phyloP scores from a whole-genome alignment of 2,797 vertebrate genomes.

The Octomys mimax region DNA sequence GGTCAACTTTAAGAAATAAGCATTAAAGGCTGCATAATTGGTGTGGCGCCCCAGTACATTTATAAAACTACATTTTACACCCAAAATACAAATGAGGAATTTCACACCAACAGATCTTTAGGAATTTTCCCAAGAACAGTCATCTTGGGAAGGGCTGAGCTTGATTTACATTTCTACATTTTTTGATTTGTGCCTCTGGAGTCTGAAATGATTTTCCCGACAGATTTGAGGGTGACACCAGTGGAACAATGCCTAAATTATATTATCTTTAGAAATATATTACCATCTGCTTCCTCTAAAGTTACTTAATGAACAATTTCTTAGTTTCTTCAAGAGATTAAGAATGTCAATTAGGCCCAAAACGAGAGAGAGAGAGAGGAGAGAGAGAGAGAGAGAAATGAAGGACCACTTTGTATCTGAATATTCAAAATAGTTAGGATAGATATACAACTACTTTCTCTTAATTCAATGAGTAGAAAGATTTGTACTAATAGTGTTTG shows the following conservation, averaged over 20 bases:
- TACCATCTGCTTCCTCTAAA: neutral
- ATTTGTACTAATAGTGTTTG: too few relatives aligned
- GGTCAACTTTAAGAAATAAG: neutral
- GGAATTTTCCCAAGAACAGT: neutral
- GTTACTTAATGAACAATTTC: neutral
- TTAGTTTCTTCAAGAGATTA: neutral
- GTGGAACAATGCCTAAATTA: neutral
- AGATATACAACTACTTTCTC: too few relatives aligned
- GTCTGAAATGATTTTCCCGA: neutral
- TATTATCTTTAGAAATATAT: neutral
- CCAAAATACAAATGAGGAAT: neutral
- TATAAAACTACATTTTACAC: neutral
- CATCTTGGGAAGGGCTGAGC: neutral
- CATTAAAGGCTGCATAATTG: neutral
- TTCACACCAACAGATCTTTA: neutral
- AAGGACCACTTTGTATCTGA: too few relatives aligned
- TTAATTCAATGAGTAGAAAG: too few relatives aligned
- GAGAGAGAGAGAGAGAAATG: neutral
- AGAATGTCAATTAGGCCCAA: neutral
- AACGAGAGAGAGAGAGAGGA: neutral
- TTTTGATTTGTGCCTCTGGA: neutral
- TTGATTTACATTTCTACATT: neutral
- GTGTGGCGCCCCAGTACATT: neutral
- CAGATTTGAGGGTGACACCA: neutral
- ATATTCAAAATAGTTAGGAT: too few relatives aligned